Base-by-base conservation (phyloP, 2,888 invertebrate species). In the Boloria euphrosyne region DNA sequence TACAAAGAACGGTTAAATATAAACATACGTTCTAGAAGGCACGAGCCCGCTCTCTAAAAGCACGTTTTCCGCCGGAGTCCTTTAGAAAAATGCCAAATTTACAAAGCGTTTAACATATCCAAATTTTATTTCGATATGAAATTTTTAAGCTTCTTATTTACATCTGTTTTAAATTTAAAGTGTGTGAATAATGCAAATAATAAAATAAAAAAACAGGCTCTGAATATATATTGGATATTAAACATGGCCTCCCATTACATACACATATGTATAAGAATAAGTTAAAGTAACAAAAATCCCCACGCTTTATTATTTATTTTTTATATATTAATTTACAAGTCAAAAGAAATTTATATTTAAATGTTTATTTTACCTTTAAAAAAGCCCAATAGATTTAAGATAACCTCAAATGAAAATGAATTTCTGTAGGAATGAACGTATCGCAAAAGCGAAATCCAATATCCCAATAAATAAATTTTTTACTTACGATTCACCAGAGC, bases 401-500 rank as follows among this genome's bases (percentile, higher is more conserved):
- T 38, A 7, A 7, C 7, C 10, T 38, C 7, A 38, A 22, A 3
- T 22, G 3, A 22, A 22, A 22, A 22, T 22, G 1, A 22, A 22
- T 22, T 22, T 22, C 1, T 22, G 22, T 22, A 22, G 22, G 22
- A 22, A 22, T 1, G 3, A 38, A 7, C 10, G 7, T 38, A 2
- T 38, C 1, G 31, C 31, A 7, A 38, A 38, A 38, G 31, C 17
- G 5, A 22, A 44, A 58, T 17, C 58, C 31, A 13, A 31, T n/a
- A n/a, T 55, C 38, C 49, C n/a, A n/a, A 38, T 6, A 43, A 27
- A 47, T 4, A 60, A 13, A 27, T 13, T 17, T 18, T 54, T 72
- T 76, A 91, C 91, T 83, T 83, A 92, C 91, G 91, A 92, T 90
- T 92, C 91, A 1, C 91, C 91, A 0, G 91, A 92, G 38, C 83